Evolutionary conservation across 2,888 invertebrate species (phyloP).

Genomic region (Chironomus riparius): DNA sequence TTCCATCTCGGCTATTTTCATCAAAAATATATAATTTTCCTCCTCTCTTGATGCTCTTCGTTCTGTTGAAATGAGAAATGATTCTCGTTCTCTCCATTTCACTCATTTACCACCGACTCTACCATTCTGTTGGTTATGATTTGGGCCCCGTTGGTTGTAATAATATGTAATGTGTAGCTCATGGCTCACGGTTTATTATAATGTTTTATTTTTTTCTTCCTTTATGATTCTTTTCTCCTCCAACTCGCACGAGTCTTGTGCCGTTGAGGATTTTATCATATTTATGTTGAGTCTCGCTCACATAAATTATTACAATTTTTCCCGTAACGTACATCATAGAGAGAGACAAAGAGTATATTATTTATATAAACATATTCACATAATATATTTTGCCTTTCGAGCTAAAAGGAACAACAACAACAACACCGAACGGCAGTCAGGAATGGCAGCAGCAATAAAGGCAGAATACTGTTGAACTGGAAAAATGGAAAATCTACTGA

Average conservation of each 20-base stretch:
- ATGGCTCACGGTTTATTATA: neutral
- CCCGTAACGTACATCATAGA: neutral
- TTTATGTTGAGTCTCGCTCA: slow-evolving; percentile 7
- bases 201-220: neutral
- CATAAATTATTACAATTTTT: slow-evolving; percentile 6
- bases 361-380: neutral
- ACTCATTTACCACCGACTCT: no score
- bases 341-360: neutral
- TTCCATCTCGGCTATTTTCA: slow-evolving; percentile 25
- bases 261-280: neutral
- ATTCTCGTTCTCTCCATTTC: neutral
- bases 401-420: no score
- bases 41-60: neutral
- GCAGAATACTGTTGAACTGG: neutral
- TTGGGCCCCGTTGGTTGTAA: no score
- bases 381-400: no score
- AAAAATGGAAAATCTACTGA: neutral
- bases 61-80: neutral
- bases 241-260: neutral
- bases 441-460: neutral
- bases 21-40: neutral
- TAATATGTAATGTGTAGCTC: no score
- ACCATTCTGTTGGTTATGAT: no score
- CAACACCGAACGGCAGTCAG: no score
- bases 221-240: neutral